Percentiles rank a stretch among this genome's conserved stretches.
These are phyloP conservation scores for Ernsta delagoae DNA, from an alignment of 2,888 invertebrate species.

Conservation along the genomic window DNA sequence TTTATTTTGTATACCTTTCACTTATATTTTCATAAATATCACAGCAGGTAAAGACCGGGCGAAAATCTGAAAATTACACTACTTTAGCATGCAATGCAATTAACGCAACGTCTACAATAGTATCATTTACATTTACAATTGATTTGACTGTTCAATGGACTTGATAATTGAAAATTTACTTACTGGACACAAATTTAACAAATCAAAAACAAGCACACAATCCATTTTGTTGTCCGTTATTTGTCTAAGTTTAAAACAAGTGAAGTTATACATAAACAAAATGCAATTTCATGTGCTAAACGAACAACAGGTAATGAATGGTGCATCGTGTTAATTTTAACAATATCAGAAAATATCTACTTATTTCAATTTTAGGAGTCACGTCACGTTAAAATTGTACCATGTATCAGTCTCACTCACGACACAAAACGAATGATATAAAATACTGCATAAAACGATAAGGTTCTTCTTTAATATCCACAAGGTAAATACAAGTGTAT, in stretches of 20 bases:
- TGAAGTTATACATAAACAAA: conserved; percentile 24
- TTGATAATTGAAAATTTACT: conserved; percentile 28
- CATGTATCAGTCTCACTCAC: conserved; percentile 81
- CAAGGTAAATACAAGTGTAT: conserved; percentile 60
- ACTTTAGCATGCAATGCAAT: conserved; percentile 78
- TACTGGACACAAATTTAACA: too few species aligned
- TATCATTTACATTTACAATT: conserved; percentile 19
- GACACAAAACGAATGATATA: conserved; percentile 76
- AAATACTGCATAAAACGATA: conserved; percentile 80
- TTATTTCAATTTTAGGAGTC: conserved; percentile 55
- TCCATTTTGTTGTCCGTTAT: conserved; percentile 16
- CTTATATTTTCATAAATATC: conserved; percentile 64
- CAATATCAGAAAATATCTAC: conserved; percentile 69
- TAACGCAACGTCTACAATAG: conserved; percentile 71
- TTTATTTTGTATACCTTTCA: conserved; percentile 37
- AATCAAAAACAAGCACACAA: not conserved
- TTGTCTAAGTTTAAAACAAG: conserved; percentile 15
- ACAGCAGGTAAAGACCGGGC: conserved; percentile 82
- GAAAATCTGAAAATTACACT: conserved; percentile 82
- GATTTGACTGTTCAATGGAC: conserved; percentile 29
- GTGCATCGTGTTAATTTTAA: conserved; percentile 45
- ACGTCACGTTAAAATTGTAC: conserved; percentile 77
- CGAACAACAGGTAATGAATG: conserved; percentile 52
- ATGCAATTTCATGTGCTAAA: conserved; percentile 23
- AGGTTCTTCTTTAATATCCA: conserved; percentile 50